Conservation (phyloP, 2,888 invertebrate genomes). For the Protophormia terraenovae region DNA sequence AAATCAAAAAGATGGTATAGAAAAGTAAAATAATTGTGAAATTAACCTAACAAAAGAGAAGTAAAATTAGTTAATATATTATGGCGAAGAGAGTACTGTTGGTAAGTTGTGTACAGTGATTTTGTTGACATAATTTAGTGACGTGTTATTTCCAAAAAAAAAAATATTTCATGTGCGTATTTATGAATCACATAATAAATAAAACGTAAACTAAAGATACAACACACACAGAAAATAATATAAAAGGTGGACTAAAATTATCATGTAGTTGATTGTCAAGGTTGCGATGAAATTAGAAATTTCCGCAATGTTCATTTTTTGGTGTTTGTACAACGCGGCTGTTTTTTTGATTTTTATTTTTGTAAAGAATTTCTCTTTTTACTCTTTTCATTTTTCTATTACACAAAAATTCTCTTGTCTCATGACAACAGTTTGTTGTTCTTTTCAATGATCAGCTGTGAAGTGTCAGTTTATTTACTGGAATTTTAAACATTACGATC, state of each 20-base stretch:
- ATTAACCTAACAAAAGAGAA: not conserved
- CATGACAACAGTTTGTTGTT: not conserved
- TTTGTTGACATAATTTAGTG: not conserved
- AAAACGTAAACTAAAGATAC: not conserved
- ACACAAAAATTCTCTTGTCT: not conserved
- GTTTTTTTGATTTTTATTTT: not conserved
- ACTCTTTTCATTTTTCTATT: not conserved
- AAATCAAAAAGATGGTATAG: not conserved
- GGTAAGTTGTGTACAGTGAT: not conserved
- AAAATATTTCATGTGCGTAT: conserved; percentile 1
- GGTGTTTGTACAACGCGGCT: too few species aligned
- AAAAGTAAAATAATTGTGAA: too few species aligned
- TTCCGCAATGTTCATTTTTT: conserved; percentile 15
- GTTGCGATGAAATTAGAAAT: conserved; percentile 49
- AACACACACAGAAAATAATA: not conserved
- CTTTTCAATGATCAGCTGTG: conserved; percentile 39
- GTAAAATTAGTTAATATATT: not conserved
- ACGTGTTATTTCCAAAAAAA: not conserved
- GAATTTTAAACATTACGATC: not conserved
- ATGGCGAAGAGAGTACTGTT: not conserved
- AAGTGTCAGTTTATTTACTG: not conserved
- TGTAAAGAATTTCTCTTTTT: not conserved
- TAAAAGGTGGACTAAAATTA: not conserved
- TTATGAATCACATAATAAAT: conserved; percentile 32
- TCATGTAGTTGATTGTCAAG: conserved; percentile 55